Evolutionary conservation across 2,888 invertebrate genomes (phyloP).

Genomic region (Cataglyphis albicans): DNA sequence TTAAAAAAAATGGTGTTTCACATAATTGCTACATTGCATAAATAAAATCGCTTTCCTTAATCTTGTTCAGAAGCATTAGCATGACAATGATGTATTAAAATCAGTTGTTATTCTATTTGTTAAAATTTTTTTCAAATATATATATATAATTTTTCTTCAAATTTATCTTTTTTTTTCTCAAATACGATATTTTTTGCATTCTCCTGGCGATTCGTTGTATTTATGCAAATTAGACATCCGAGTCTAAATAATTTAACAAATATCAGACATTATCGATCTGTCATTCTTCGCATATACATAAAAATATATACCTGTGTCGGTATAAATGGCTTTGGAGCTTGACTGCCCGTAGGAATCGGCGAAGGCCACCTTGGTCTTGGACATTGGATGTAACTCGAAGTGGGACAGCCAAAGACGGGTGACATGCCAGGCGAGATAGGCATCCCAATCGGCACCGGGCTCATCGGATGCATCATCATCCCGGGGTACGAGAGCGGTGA

Average conservation of each 20-base stretch:
- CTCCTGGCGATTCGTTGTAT: neutral
- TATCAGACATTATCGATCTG: slow-evolving; percentile 4
- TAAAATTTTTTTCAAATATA: neutral
- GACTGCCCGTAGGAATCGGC: slow-evolving; percentile 86
- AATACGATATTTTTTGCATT: neutral
- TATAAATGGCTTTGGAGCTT: slow-evolving; percentile 86
- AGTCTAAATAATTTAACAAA: neutral
- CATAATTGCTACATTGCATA: neutral
- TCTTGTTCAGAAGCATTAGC: neutral
- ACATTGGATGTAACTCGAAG: slow-evolving; percentile 88
- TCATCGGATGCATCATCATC: slow-evolving; percentile 82
- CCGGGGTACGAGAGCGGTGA: slow-evolving; percentile 87
- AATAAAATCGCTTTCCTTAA: neutral
- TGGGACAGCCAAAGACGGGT: slow-evolving; percentile 86
- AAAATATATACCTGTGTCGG: slow-evolving; percentile 83
- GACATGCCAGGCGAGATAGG: slow-evolving; percentile 90
- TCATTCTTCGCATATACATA: neutral
- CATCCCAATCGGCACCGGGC: slow-evolving; percentile 88
- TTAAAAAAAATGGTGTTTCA: neutral
- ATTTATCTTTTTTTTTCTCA: too few relatives aligned
- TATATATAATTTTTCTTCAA: neutral
- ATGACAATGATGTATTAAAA: neutral
- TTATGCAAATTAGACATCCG: neutral
- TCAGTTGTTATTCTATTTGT: neutral
- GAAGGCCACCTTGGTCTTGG: slow-evolving; percentile 90